Conservation (phyloP, 2,888 invertebrate species). For the Galeruca laticollis region DNA sequence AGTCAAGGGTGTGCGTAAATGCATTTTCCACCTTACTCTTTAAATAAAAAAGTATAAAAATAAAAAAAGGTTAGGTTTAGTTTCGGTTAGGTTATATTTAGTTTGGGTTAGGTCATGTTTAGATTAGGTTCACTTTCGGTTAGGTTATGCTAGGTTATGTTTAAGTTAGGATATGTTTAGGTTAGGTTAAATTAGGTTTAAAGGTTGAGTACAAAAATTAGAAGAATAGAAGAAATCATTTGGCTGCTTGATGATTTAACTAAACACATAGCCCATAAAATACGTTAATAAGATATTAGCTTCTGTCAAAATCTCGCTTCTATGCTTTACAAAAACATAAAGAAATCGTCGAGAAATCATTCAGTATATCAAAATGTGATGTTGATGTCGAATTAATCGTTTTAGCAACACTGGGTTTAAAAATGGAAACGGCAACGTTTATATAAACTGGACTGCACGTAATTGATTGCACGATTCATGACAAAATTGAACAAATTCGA, state of each 20-base stretch:
- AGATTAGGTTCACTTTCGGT: no score
- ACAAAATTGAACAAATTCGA: no score
- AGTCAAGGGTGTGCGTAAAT: no score
- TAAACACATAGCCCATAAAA: constrained; percentile 44
- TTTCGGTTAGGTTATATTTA: no score
- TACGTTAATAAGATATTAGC: constrained; percentile 56
- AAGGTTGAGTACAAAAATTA: neutral
- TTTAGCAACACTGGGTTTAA: constrained; percentile 61
- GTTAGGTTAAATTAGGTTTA: neutral
- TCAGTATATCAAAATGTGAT: constrained; percentile 57
- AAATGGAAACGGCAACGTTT: neutral
- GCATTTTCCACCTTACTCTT: no score
- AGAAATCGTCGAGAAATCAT: constrained; percentile 51
- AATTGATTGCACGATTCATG: neutral
- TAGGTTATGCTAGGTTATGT: no score
- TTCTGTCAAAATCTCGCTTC: constrained; percentile 58
- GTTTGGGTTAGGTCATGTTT: no score
- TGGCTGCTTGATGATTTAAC: constrained; percentile 41
- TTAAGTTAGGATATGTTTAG: no score
- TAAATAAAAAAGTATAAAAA: no score
- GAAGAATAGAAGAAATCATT: neutral
- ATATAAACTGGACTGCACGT: neutral
- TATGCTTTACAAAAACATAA: constrained; percentile 56
- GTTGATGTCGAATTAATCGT: constrained; percentile 55
- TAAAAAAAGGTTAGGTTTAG: no score